These are phyloP conservation scores for Hetaerina titia DNA, from an alignment of 2,888 invertebrate species.

Conservation along the genomic window DNA sequence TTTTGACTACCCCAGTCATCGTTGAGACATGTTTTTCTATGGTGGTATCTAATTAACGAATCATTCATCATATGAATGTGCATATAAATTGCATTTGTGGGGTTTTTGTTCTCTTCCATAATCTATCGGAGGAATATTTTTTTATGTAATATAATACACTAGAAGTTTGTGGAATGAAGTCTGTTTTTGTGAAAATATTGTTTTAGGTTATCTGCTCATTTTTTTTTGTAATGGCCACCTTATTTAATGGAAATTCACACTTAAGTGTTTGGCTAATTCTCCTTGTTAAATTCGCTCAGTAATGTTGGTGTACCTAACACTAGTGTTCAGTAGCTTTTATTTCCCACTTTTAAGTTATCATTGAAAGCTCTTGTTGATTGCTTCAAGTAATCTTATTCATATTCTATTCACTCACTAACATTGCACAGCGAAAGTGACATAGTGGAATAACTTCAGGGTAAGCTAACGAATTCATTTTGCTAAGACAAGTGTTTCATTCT, in stretches of 20 bases:
- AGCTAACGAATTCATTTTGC: slow-evolving; percentile 18
- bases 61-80: no score
- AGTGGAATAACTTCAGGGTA: slow-evolving; percentile 55
- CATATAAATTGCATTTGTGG: no score
- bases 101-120: no score
- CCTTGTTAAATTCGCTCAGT: slow-evolving; percentile 16
- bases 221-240: background rate
- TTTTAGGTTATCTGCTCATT: background rate
- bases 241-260: background rate
- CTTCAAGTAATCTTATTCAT: background rate
- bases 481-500: background rate
- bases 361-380: background rate
- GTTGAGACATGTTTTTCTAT: no score
- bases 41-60: no score
- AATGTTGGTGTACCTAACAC: background rate
- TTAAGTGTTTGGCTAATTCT: background rate
- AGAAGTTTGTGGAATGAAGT: no score
- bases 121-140: no score
- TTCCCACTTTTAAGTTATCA: background rate
- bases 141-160: no score
- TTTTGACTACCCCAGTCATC: no score
- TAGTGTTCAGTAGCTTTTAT: background rate
- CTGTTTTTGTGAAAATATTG: background rate
- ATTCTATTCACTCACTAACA: slow-evolving; percentile 25
- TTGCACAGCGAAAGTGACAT: slow-evolving; percentile 63